A percentile compares a stretch with the other conserved stretches of the same genome.
phyloP scores from a whole-genome alignment of 2,113 vertebrate genomes.

The Athene noctua region DNA sequence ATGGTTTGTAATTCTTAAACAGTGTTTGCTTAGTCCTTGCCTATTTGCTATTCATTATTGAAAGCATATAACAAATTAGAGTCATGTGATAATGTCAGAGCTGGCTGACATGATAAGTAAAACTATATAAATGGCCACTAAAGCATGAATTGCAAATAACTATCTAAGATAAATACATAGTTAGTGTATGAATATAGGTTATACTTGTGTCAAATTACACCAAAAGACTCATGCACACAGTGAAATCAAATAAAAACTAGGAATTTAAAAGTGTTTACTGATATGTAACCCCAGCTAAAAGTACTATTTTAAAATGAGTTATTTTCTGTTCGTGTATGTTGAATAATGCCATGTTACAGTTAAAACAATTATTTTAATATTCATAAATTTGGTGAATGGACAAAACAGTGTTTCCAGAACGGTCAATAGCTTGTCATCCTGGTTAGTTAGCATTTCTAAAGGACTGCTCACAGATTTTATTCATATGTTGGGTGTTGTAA shows the following conservation, averaged over 20 bases:
- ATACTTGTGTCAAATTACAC: background rate
- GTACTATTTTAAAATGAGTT: background rate
- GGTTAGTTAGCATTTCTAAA: background rate
- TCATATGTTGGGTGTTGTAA: background rate
- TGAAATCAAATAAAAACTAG: background rate
- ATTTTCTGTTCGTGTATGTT: conserved; percentile 9
- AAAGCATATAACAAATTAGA: background rate
- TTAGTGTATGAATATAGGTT: background rate
- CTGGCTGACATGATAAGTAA: background rate
- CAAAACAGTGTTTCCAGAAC: background rate
- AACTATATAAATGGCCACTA: background rate
- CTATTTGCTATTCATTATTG: conserved; percentile 4
- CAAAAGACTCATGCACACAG: background rate
- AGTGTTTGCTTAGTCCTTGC: background rate
- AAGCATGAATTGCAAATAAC: conserved; percentile 2
- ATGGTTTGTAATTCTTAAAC: background rate
- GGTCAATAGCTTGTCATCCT: background rate
- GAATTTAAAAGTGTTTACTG: background rate
- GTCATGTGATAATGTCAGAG: background rate
- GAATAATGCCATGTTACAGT: background rate
- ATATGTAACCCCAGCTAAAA: background rate
- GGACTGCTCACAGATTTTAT: conserved; percentile 8
- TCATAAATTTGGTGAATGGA: background rate
- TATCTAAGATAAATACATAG: background rate
- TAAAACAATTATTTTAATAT: background rate